Evolutionary conservation across 2,113 vertebrate species (phyloP).

Genomic region (Hippocampus mohnikei): DNA sequence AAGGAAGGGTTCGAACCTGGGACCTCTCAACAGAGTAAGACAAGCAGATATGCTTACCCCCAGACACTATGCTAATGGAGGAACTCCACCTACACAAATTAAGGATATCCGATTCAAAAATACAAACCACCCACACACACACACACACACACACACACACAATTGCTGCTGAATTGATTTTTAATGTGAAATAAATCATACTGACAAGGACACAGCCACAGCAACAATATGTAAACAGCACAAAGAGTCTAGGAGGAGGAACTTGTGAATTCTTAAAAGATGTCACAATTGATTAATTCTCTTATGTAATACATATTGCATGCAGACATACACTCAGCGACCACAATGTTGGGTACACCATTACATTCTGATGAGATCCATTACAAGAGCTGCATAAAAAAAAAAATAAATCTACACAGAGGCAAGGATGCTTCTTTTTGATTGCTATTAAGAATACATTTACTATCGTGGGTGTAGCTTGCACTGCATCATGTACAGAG

Average conservation of each 20-base stretch:
- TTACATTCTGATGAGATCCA: not conserved
- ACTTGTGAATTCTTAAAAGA: conserved; percentile 8
- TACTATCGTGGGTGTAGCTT: not conserved
- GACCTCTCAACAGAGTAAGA: too few species aligned
- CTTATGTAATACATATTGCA: conserved; percentile 5
- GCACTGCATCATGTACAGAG: too few species aligned
- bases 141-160: not conserved
- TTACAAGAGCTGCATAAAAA: not conserved
- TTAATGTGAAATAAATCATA: not conserved
- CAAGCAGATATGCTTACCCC: too few species aligned
- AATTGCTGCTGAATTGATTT: not conserved
- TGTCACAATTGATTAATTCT: conserved; percentile 6
- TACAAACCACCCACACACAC: not conserved
- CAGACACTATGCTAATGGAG: not conserved
- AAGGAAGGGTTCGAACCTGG: not conserved
- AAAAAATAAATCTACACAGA: not conserved
- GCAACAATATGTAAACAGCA: conserved; percentile 1
- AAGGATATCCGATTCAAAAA: too few species aligned
- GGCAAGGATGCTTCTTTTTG: not conserved
- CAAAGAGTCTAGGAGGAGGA: not conserved
- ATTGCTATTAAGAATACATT: not conserved
- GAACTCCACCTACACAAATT: not conserved
- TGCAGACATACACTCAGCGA: not conserved
- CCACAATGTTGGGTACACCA: not conserved
- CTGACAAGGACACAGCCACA: not conserved